Base-by-base conservation (phyloP, 64 coral and sea anemone species). In the Platygyra sinensis region DNA sequence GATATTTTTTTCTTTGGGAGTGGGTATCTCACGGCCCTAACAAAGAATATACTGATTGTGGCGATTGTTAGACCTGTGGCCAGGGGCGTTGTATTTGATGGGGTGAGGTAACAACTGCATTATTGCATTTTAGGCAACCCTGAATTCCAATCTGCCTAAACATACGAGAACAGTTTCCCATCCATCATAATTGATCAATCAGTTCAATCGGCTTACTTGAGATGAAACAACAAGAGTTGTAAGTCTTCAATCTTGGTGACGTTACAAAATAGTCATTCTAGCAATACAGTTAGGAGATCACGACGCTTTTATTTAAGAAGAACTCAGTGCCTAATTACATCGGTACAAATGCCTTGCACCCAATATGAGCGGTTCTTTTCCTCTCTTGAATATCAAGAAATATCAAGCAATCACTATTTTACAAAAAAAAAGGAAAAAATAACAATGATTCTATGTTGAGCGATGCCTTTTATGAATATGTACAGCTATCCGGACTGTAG, bases 321-420 rank as follows among this genome's bases (percentile, higher is more conserved):
- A 11, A 25, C 22, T 69, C 22, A 24, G 65, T 27, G 22, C 25
- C 22, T 27, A 27, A 5, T 46, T 30, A 82, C 80, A 82, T 82
- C 42, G 6, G 42, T 7, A 64, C 30, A 30, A 64, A 5, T 64
- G 18, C 10, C 6, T 64, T 64, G 64, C 59, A 39, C 80, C 81
- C 24, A 50, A 67, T 71, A 69, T 28, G 5, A 50, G 33, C n/a
- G n/a, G 19, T 84, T 59, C 5, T 11, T 71, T 25, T 67, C 1
- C 22, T 16, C 63, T 29, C 81, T 85, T 85, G 81, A 85, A 85
- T 71, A 71, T 85, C 81, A 85, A 85, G 81, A 85, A 19, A 80
- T 59, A 18, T 49, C 49, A 51, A 46, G 42, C 5, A 46, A 11
- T 38, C 30, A 46, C 49, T 42, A 42, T 71, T 85, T 85, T 71